phyloP scores from a whole-genome alignment of 1,140 invertebrate genomes.

The Orchestia grillus region DNA sequence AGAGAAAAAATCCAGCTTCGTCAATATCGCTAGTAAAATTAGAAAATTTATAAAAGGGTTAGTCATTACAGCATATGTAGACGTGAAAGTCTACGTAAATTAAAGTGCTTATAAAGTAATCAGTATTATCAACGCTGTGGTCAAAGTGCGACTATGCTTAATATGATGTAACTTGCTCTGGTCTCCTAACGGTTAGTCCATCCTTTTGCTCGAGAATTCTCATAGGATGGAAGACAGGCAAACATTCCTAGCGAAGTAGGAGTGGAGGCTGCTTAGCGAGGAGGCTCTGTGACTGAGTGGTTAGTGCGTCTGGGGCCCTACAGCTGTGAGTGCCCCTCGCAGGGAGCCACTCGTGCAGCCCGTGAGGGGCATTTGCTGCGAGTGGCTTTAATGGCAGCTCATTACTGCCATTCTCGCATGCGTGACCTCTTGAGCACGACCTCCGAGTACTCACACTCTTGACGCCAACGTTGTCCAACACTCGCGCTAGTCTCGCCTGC shows the following conservation, averaged over 20 bases:
- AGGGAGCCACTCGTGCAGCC: not conserved
- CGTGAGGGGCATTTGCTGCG: not conserved
- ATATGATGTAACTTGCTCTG: no score
- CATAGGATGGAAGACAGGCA: not conserved
- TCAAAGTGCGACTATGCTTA: no score
- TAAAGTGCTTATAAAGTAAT: no score
- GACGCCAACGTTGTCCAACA: not conserved
- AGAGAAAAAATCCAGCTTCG: not conserved
- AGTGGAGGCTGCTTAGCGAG: not conserved
- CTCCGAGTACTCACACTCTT: not conserved
- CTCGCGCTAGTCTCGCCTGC: no score
- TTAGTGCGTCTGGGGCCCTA: not conserved
- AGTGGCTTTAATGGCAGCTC: not conserved
- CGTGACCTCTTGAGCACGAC: not conserved
- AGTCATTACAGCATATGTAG: no score
- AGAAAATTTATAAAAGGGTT: not conserved
- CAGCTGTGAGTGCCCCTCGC: not conserved
- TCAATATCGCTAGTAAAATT: not conserved
- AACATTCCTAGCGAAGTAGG: not conserved
- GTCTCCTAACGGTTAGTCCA: no score
- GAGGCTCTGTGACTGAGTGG: not conserved
- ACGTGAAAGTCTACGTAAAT: no score
- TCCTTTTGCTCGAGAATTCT: no score
- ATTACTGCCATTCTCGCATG: not conserved
- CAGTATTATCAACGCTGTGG: no score